Percentiles rank a stretch among this genome's conserved stretches.
These are phyloP conservation scores for Eira barbara DNA, from an alignment of 2,113 vertebrate genomes.

Conservation along the genomic window DNA sequence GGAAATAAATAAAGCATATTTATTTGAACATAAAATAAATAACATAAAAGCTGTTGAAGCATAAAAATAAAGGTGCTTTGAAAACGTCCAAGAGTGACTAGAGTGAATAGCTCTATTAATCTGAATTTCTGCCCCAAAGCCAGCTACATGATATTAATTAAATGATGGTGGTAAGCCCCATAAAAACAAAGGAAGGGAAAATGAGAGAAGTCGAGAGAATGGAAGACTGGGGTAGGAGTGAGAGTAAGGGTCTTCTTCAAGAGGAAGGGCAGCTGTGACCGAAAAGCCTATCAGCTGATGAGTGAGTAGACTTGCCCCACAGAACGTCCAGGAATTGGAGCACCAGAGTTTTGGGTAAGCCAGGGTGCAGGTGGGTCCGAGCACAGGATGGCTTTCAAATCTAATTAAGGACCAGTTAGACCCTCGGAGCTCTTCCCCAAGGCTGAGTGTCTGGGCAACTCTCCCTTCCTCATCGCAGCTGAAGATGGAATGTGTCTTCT, in stretches of 20 bases:
- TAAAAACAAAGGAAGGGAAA: conserved; percentile 7
- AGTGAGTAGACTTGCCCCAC: not conserved
- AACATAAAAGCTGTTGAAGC: not conserved
- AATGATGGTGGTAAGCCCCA: not conserved
- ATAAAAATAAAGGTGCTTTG: not conserved
- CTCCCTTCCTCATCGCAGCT: not conserved
- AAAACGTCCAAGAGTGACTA: conserved; percentile 8
- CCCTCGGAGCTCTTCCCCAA: too few relatives aligned
- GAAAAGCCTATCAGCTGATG: not conserved
- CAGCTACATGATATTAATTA: not conserved
- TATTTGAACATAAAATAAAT: conserved; percentile 24
- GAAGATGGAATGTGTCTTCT: not conserved
- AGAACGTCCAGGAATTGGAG: not conserved
- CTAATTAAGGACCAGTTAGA: not conserved
- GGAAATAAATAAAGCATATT: not conserved
- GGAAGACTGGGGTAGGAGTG: not conserved
- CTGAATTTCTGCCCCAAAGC: not conserved
- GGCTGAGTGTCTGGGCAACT: not conserved
- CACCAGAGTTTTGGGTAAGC: not conserved
- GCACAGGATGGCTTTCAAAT: not conserved
- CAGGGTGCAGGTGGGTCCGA: not conserved
- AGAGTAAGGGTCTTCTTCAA: not conserved
- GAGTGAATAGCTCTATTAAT: not conserved
- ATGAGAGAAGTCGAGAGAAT: not conserved
- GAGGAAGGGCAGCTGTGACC: too few relatives aligned